Evolutionary conservation across 2,113 vertebrate species (phyloP).

Genomic region (Halcyon malimbica): DNA sequence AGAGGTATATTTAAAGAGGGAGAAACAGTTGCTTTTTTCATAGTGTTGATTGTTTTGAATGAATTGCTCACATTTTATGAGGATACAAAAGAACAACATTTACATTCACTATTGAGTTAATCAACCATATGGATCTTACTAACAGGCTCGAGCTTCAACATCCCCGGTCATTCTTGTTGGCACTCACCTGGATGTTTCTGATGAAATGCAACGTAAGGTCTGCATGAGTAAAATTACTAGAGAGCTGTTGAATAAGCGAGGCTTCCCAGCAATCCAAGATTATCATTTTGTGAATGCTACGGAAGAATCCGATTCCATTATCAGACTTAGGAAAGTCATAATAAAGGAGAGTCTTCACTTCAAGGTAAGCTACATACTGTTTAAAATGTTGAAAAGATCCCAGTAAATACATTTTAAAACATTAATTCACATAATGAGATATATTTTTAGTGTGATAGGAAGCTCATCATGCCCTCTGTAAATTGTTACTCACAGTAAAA

Average conservation of each 20-base stretch:
- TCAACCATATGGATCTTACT: background rate
- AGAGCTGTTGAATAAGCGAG: slow-evolving; percentile 86
- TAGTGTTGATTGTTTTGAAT: background rate
- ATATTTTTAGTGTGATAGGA: background rate
- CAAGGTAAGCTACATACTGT: slow-evolving; percentile 78
- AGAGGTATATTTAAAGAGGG: background rate
- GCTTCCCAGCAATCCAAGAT: slow-evolving; percentile 87
- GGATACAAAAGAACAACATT: background rate
- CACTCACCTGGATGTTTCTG: slow-evolving; percentile 88
- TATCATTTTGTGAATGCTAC: slow-evolving; percentile 87
- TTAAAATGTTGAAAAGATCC: background rate
- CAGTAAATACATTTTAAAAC: background rate
- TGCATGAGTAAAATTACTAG: slow-evolving; percentile 85
- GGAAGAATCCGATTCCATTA: slow-evolving; percentile 87
- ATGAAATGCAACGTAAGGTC: slow-evolving; percentile 82
- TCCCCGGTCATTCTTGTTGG: slow-evolving; percentile 95
- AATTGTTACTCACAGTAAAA: background rate
- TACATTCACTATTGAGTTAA: background rate
- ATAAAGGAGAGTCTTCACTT: slow-evolving; percentile 85
- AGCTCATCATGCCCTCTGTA: background rate
- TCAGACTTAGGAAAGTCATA: slow-evolving; percentile 88
- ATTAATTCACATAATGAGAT: background rate
- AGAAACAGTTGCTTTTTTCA: background rate
- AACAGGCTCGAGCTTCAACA: slow-evolving; percentile 87
- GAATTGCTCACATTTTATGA: background rate